Base-by-base conservation (phyloP, 2,888 invertebrate species). In the Macrophya alboannulata region DNA sequence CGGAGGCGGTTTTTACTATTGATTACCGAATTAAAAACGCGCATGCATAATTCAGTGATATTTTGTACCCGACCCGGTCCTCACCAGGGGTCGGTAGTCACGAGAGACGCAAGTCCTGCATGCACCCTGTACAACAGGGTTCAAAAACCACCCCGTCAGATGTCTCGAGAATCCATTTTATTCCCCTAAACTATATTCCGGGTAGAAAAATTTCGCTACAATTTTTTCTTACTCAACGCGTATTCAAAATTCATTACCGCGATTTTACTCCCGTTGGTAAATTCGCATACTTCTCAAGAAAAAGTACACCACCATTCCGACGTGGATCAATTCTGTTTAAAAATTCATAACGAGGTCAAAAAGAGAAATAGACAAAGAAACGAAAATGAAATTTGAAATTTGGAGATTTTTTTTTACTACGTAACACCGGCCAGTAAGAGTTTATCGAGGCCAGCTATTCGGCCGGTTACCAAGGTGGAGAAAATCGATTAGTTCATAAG, bases 21-120 rank as follows among this genome's bases (percentile, higher is more conserved):
- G 92, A 92, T 92, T 92, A 91, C 91, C 90, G 91, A 91, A 92
- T 92, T 92, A 92, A 92, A 92, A 92, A 92, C 92, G 91, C 91
- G 92, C 91, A 92, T 92, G 92, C 90, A 92, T 92, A 92, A 92
- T 92, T 92, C 91, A 90, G 89, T 89, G 90, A 90, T 90, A 90
- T 83, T 76, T 85, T 84, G 85, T 43, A 84, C 62, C 65, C 25
- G 25, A 74, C 51, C 68, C 51, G 72, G 40, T n/a, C 8, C 31
- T 37, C 74, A 62, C 76, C 77, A 85, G 76, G 71, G 68, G 79
- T 72, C 79, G 68, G 48, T 87, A 86, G 83, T 68, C 65, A 37
- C 43, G 83, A 37, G 81, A 17, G 43, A 62, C n/a, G 1, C 55
- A n/a, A 37, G 25, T 43, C 10, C 62, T 25, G 25, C 21, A 48